Percentiles rank a stretch among this genome's conserved stretches.
Evolutionary conservation across 2,888 invertebrate species (phyloP).

Genomic region (Pogonocherus hispidulus): DNA sequence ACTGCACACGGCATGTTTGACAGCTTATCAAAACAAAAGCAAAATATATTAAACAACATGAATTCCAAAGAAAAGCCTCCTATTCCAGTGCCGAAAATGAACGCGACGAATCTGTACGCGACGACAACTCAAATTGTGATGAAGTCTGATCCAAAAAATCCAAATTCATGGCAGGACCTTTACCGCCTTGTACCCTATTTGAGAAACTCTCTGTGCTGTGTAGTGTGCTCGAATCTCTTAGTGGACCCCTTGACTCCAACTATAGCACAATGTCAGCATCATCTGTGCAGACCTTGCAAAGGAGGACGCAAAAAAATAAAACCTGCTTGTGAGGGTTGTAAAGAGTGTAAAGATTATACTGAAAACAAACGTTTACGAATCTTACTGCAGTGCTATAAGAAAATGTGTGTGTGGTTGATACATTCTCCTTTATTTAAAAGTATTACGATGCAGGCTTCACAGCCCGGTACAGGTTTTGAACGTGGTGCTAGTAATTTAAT

Average conservation of each 20-base stretch:
- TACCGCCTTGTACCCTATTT: constrained; percentile 87
- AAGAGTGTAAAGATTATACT: constrained; percentile 84
- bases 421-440: constrained; percentile 79
- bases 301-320: constrained; percentile 88
- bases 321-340: constrained; percentile 88
- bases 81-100: constrained; percentile 71
- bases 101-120: constrained; percentile 85
- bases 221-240: constrained; percentile 87
- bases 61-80: constrained; percentile 38
- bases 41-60: constrained; percentile 4
- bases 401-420: constrained; percentile 87
- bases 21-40: background rate
- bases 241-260: constrained; percentile 86
- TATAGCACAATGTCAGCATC: constrained; percentile 87
- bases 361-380: constrained; percentile 87
- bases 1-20: background rate
- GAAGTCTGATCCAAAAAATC: constrained; percentile 80
- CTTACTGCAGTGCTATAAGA: constrained; percentile 89
- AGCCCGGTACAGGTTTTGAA: constrained; percentile 71
- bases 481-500: constrained; percentile 75
- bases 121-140: constrained; percentile 86
- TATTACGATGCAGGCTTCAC: constrained; percentile 70
- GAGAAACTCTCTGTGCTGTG: constrained; percentile 89
- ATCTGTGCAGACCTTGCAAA: constrained; percentile 87
- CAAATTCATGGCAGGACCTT: constrained; percentile 84